These are phyloP conservation scores for Dusona sp. DNA, from an alignment of 2,888 invertebrate genomes.

Conservation along the genomic window DNA sequence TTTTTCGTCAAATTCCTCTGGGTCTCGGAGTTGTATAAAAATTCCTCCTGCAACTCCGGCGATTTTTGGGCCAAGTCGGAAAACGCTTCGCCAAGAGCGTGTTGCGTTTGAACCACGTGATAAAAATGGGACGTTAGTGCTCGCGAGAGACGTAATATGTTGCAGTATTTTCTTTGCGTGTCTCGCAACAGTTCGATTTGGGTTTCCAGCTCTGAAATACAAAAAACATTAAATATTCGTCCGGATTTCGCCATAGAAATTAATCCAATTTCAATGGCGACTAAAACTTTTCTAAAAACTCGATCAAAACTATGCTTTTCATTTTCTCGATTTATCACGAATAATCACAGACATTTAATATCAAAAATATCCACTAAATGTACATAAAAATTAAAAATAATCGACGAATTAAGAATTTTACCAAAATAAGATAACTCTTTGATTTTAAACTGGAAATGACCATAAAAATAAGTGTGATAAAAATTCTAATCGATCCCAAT, in stretches of 20 bases:
- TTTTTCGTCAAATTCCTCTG: conserved; percentile 97
- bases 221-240: not conserved
- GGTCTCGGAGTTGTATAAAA: conserved; percentile 97
- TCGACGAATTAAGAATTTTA: no score
- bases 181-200: conserved; percentile 97
- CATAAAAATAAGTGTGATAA: not conserved
- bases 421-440: no score
- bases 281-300: not conserved
- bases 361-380: no score
- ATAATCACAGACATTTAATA: no score
- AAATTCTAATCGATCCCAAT: not conserved
- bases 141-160: conserved; percentile 93
- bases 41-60: conserved; percentile 97
- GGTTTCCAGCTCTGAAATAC: conserved; percentile 93
- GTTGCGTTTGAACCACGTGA: conserved; percentile 94
- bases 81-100: conserved; percentile 96
- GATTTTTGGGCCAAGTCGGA: conserved; percentile 98
- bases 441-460: not conserved
- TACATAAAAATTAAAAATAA: no score
- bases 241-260: not conserved
- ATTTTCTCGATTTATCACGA: not conserved
- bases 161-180: conserved; percentile 96
- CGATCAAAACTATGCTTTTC: not conserved
- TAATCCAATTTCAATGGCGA: not conserved
- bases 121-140: conserved; percentile 95